These are phyloP conservation scores for Halictus ligatus DNA, from an alignment of 2,888 invertebrate genomes.

Conservation along the genomic window DNA sequence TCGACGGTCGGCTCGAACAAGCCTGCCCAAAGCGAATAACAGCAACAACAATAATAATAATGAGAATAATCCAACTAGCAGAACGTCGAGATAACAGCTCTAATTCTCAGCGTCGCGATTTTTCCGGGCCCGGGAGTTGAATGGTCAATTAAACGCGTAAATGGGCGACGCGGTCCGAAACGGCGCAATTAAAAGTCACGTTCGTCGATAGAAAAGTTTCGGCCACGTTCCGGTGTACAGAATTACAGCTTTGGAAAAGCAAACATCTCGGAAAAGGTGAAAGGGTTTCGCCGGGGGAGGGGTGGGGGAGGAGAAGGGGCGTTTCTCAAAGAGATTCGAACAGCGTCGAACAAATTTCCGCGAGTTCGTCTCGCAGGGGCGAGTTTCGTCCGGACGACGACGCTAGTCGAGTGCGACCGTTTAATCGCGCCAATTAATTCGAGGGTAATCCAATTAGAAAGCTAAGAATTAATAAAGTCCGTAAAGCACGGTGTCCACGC, in stretches of 20 bases:
- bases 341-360: slow-evolving; percentile 34
- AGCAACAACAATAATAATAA: background rate
- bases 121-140: background rate
- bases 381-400: slow-evolving; percentile 11
- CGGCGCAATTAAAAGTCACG: background rate
- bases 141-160: background rate
- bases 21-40: background rate
- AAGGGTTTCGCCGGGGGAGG: background rate
- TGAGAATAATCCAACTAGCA: background rate
- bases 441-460: slow-evolving; percentile 73
- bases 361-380: background rate
- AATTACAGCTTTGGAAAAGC: background rate
- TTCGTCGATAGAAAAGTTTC: background rate
- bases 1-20: background rate
- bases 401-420: slow-evolving; percentile 43
- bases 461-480: slow-evolving; percentile 71
- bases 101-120: background rate
- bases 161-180: background rate
- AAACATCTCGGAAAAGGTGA: background rate
- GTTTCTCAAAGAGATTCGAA: background rate
- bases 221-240: background rate
- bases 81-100: background rate
- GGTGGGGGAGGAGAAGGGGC: too few species aligned
- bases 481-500: slow-evolving; percentile 20
- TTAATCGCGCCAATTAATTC: slow-evolving; percentile 74